These are phyloP conservation scores for Fringilla coelebs DNA, from an alignment of 2,797 vertebrate genomes.

Conservation along the genomic window DNA sequence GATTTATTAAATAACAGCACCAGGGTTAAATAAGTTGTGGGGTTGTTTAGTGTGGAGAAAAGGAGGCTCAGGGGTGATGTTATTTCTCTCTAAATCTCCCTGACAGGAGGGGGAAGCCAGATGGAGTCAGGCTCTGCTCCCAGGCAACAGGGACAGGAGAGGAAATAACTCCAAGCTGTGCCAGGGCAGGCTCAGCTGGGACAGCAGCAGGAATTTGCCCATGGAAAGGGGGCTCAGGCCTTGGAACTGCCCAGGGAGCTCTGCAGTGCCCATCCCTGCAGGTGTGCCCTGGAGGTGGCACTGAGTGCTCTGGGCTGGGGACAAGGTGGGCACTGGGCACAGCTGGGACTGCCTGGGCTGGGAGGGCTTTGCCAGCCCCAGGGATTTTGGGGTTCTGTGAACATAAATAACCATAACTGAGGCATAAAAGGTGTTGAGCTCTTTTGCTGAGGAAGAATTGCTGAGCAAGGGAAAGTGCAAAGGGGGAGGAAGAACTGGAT, in stretches of 20 bases:
- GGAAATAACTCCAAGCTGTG: fast-evolving
- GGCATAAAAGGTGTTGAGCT: neutral
- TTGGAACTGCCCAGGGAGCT: neutral
- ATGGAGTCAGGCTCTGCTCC: fast-evolving
- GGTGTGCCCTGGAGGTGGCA: neutral
- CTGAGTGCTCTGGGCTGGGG: neutral
- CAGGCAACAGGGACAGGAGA: neutral
- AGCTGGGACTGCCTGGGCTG: fast-evolving
- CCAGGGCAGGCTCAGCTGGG: neutral
- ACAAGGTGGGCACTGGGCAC: fast-evolving
- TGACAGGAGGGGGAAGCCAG: neutral
- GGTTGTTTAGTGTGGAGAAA: neutral
- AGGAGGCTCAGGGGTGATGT: neutral
- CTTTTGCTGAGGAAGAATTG: neutral
- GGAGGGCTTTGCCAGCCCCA: neutral
- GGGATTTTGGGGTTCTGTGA: neutral
- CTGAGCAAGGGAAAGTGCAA: neutral
- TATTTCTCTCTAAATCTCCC: neutral
- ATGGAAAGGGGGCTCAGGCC: neutral
- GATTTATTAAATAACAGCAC: neutral
- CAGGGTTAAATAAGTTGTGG: neutral
- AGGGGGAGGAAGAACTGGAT: neutral
- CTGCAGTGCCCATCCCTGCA: neutral
- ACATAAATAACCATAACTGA: neutral
- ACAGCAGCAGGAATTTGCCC: neutral